Percentiles rank a stretch among this genome's conserved stretches.
These are phyloP conservation scores for Oligia latruncula DNA, from an alignment of 2,888 invertebrate genomes.

Conservation along the genomic window DNA sequence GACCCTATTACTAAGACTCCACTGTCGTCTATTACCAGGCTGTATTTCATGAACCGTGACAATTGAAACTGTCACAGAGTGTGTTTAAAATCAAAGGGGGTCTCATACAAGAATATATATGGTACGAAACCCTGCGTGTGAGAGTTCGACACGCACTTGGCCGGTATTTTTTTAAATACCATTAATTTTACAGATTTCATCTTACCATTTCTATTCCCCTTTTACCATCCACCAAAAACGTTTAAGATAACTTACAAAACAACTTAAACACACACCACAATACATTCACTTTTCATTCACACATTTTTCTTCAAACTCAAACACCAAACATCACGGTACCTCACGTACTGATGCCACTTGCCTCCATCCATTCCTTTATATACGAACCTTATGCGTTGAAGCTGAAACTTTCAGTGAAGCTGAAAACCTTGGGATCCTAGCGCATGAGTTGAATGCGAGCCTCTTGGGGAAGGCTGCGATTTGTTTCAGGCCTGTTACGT, in stretches of 20 bases:
- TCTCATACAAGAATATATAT: too few relatives aligned
- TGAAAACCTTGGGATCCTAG: constrained; percentile 72
- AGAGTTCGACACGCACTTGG: background rate
- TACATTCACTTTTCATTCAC: constrained; percentile 4
- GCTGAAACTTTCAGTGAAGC: constrained; percentile 78
- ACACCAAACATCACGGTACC: constrained; percentile 63
- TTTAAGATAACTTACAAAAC: background rate
- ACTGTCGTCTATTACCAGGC: too few relatives aligned
- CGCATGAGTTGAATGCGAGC: constrained; percentile 71
- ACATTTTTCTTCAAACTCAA: constrained; percentile 13
- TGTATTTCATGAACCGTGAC: too few relatives aligned
- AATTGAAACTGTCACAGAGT: too few relatives aligned
- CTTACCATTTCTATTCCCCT: background rate
- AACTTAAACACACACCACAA: constrained; percentile 1
- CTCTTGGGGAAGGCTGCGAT: constrained; percentile 28
- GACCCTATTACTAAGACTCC: too few relatives aligned
- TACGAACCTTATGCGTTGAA: constrained; percentile 72
- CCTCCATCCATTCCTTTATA: constrained; percentile 71
- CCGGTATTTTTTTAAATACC: background rate
- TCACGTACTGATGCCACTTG: constrained; percentile 70
- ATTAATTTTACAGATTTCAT: background rate
- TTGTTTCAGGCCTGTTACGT: constrained; percentile 38
- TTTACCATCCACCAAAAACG: background rate
- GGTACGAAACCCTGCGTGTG: background rate
- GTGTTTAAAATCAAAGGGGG: too few relatives aligned